Evolutionary conservation across 2,113 vertebrate species (phyloP), one percentile per base, ranked within the genome.

Genomic region (Lycocorax pyrrhopterus): DNA sequence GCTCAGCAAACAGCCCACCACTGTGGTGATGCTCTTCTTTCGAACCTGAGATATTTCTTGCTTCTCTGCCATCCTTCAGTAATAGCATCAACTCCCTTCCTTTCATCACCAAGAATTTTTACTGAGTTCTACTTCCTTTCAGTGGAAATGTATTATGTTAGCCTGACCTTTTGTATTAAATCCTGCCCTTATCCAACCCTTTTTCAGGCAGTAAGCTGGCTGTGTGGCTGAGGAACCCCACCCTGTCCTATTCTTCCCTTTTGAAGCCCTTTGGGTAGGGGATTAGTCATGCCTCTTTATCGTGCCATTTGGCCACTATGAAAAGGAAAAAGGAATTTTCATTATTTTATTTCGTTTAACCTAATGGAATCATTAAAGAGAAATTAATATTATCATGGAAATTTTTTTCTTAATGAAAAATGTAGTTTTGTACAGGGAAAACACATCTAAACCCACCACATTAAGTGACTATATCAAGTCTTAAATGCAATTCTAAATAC

Each of bases 251-350:
- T 84, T 92, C 80, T 96, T 92, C 46, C 73, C 64, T 67, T 90
- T 71, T 11, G 9, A 87, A 89, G 47, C 83, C 89, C 62, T 87
- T 41, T 75, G 95, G 86, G 84, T 84, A 75, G 6, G 2, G 79
- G 77, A 96, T 93, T 93, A 94, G 89, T 96, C 64, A 84, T 37
- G 89, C 69, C 73, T 93, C 76, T 95, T 86, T 87, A 95, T 59
- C 73, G 3, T 52, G 52, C 63, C 8, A 17, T 85, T 91, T 72
- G 82, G 82, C 78, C 80, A 74, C 78, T 94, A 79, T 51, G 72
- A 86, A 93, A 96, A 86, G n/a, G 23, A 30, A 84, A 91, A 91
- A 80, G 18, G 85, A 84, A 77, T 78, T 84, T 86, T 90, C 64
- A 90, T 83, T 3, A 91, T 94, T 96, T 94, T 90, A 84, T 95